Evolutionary conservation across 1,140 invertebrate species (phyloP), one percentile per base, ranked within the genome.

Genomic region (Pristionchus pacificus): DNA sequence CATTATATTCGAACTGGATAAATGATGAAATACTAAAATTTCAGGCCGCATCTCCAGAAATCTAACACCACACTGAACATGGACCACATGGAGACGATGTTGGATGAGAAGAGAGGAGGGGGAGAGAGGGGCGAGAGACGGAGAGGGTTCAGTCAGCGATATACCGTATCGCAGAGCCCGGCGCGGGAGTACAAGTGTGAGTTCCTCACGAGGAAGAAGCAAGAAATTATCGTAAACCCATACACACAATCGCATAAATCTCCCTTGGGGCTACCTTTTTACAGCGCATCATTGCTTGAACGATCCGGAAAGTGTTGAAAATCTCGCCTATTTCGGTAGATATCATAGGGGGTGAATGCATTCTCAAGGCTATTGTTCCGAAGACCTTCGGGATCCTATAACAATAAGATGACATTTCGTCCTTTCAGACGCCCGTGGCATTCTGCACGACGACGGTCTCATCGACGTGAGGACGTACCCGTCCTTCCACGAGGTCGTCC

Each of bases 381-480:
- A n/a, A n/a, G n/a, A n/a, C n/a, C n/a, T n/a, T n/a, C n/a, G n/a
- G n/a, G n/a, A n/a, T n/a, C n/a, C n/a, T n/a, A n/a, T n/a, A n/a
- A n/a, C n/a, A n/a, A n/a, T n/a, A n/a, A n/a, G n/a, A n/a, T n/a
- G n/a, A n/a, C n/a, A n/a, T n/a, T n/a, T n/a, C n/a, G n/a, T n/a
- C n/a, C n/a, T n/a, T n/a, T n/a, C n/a, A n/a, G n/a, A n/a, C n/a
- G 71, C 68, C 19, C 64, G 71, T n/a, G 71, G 57, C 24, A 64
- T 67, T 31, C 71, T 64, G 32, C 60, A 72, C 13, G 60, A 70
- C 28, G 71, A 73, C 55, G 68, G 68, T n/a, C 38, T 73, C 19
- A 60, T 73, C 3, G 71, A 73, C n/a, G 65, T 73, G 49, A 73
- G 68, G 29, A 60, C 71, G 1, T 66, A 70, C 24, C 68, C 71